Conservation (phyloP, 2,888 invertebrate species). For the Apantesis nais region DNA sequence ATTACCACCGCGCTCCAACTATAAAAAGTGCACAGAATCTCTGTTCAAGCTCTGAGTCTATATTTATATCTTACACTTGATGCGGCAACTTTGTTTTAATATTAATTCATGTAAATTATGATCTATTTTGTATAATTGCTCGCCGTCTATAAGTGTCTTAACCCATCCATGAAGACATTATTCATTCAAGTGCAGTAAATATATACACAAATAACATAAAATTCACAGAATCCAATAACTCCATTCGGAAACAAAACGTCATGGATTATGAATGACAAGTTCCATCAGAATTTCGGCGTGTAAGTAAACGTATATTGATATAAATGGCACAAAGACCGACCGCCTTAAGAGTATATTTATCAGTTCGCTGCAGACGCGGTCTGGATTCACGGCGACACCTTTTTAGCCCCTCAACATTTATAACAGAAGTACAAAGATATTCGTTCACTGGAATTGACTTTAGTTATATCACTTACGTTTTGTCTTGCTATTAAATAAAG, state of each 20-base stretch:
- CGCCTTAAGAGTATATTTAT: conserved; percentile 75
- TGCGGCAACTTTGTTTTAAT: not conserved
- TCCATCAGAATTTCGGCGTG: conserved; percentile 13
- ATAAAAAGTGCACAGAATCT: not conserved
- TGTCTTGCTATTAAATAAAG: not conserved
- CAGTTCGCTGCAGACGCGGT: conserved; percentile 72
- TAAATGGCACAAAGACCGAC: conserved; percentile 61
- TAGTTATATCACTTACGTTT: not conserved
- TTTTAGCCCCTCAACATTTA: conserved; percentile 79
- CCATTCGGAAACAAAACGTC: conserved; percentile 16
- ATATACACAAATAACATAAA: not conserved
- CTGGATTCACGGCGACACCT: conserved; percentile 72
- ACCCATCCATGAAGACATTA: not conserved
- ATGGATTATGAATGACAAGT: conserved; percentile 22
- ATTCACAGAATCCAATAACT: not conserved
- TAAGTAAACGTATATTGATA: conserved; percentile 65
- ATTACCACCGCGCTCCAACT: not conserved
- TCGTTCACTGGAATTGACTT: conserved; percentile 45
- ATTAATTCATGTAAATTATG: too few relatives aligned
- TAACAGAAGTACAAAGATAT: conserved; percentile 57
- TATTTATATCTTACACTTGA: too few relatives aligned
- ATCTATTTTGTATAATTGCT: not conserved
- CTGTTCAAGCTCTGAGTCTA: not conserved
- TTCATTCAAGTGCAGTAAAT: not conserved
- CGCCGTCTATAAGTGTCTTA: not conserved